phyloP scores from a whole-genome alignment of 2,113 vertebrate species.

The cat (Felis catus) region F.catus_Fca126_mat1.0 CM031415.1:7636001-7636500 shows the following conservation, averaged over 20 bases:
- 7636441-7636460: neutral
- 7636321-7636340: neutral
- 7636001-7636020: neutral
- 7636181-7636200: neutral
- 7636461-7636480: neutral
- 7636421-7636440: neutral
- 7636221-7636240: neutral
- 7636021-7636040: neutral
- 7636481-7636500: neutral
- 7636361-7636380: neutral
- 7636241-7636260: neutral
- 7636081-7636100: neutral
- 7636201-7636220: neutral
- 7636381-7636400: neutral
- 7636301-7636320: neutral
- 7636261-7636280: neutral
- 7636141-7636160: neutral
- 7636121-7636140: neutral
- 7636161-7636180: neutral
- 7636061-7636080: neutral
- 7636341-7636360: neutral
- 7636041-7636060: neutral
- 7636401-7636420: neutral
- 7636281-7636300: neutral
- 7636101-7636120: neutral